Conservation (phyloP, 2,888 invertebrate species). For the Alentia gelatinosa region DNA sequence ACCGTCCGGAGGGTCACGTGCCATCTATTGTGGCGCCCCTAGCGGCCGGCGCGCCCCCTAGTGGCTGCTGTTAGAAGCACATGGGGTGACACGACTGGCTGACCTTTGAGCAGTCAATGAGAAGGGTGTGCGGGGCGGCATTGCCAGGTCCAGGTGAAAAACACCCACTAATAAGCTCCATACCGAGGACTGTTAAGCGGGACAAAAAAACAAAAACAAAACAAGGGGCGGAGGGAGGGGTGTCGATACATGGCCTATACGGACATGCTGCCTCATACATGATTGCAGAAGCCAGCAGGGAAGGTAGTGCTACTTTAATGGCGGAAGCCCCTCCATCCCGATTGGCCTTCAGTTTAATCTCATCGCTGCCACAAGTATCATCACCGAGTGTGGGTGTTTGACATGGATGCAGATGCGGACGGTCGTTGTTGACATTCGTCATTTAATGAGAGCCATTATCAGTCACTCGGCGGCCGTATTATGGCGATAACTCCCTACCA, state of each 20-base stretch:
- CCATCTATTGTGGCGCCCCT: constrained; percentile 9
- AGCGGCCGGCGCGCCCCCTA: not conserved
- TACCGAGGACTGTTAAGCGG: not conserved
- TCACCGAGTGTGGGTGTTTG: too few relatives aligned
- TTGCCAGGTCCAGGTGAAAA: not conserved
- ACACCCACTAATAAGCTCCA: not conserved
- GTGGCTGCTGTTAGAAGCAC: not conserved
- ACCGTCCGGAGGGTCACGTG: constrained; percentile 26
- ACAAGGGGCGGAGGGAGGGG: not conserved
- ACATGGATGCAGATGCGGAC: not conserved
- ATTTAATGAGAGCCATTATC: not conserved
- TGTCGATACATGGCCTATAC: too few relatives aligned
- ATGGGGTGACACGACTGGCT: not conserved
- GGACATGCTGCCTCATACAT: too few relatives aligned
- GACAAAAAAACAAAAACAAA: too few relatives aligned
- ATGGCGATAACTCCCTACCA: not conserved
- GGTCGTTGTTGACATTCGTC: constrained; percentile 1
- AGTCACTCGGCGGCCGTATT: not conserved
- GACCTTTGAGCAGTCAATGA: constrained; percentile 23
- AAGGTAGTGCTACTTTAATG: too few relatives aligned
- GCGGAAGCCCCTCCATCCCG: too few relatives aligned
- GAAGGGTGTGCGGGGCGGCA: not conserved
- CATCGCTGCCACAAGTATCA: too few relatives aligned
- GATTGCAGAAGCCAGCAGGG: too few relatives aligned
- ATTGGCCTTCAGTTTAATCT: too few relatives aligned